Conservation (phyloP, 2,888 invertebrate species). For the Eupithecia abbreviata region DNA sequence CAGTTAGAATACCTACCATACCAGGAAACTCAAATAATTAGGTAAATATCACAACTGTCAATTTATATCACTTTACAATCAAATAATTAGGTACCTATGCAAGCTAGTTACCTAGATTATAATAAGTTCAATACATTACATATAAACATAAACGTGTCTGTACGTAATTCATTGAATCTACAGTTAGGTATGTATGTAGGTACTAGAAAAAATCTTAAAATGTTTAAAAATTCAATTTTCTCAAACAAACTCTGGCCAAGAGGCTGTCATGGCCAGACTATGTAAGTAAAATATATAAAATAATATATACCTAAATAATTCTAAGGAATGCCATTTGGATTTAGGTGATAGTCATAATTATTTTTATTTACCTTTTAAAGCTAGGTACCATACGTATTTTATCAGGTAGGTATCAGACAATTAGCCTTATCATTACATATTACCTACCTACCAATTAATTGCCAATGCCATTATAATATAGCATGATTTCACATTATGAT, state of each 20-base stretch:
- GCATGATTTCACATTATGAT: neutral
- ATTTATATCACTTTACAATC: neutral
- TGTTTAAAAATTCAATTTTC: no score
- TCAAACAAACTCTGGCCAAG: no score
- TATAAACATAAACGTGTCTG: no score
- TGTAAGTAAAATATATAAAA: no score
- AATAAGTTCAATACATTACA: neutral
- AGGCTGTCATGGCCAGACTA: no score
- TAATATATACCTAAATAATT: no score
- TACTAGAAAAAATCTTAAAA: no score
- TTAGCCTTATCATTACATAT: neutral
- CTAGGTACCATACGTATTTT: neutral
- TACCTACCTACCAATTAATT: slow-evolving; percentile 2
- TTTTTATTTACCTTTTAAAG: no score
- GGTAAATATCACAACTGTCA: neutral
- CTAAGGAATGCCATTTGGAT: no score
- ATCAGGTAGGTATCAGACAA: neutral
- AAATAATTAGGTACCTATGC: neutral
- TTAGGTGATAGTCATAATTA: no score
- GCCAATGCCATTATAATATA: neutral
- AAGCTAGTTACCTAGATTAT: neutral
- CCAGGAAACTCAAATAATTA: neutral
- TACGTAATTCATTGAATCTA: no score
- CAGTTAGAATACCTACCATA: neutral
- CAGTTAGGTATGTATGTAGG: no score